Base-by-base conservation (phyloP, 2,797 vertebrate genomes). In the Falco naumanni region DNA sequence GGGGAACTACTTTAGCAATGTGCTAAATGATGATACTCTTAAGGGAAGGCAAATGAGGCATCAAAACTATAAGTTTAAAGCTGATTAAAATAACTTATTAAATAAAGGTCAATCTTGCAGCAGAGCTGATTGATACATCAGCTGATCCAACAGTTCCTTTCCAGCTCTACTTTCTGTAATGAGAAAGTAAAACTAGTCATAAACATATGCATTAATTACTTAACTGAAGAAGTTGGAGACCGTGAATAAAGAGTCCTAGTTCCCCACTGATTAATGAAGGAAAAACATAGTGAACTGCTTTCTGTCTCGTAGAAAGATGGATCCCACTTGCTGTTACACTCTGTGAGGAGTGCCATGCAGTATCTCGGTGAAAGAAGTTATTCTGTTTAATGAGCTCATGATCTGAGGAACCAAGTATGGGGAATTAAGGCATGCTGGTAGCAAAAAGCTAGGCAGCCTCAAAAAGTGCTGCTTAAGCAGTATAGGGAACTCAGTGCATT, bases 71-170 rank as follows among this genome's bases (percentile, higher is more conserved):
- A 93, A 91, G 89, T 72, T 4, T 1, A 88, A 95, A 94, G 93
- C 95, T 96, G 95, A 96, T 96, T 97, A 96, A 94, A 96, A 84
- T 76, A 69, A 39, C 76, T 94, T 95, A 91, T 91, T 94, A 96
- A 91, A 90, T 88, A 96, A 96, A 96, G 95, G 93, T 96, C 93
- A 95, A 41, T 76, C 93, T 91, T n/a, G 12, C 79, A 65, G 24
- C 50, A 87, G 75, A 78, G 59, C 92, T 96, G 96, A 93, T 89
- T 95, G 93, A 96, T 97, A 57, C 18, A 88, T 94, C 91, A 96
- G 87, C 89, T 97, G 92, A 97, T 96, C 87, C 72, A 92, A 78
- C 39, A 37, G 82, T 72, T 93, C 76, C 69, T 91, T 94, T 76
- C 72, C 89, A 91, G 61, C 61, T 84, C 87, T 59, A 76, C 92